Conservation (phyloP, 1,140 invertebrate genomes). For the Drosophila quadrilineata region DNA sequence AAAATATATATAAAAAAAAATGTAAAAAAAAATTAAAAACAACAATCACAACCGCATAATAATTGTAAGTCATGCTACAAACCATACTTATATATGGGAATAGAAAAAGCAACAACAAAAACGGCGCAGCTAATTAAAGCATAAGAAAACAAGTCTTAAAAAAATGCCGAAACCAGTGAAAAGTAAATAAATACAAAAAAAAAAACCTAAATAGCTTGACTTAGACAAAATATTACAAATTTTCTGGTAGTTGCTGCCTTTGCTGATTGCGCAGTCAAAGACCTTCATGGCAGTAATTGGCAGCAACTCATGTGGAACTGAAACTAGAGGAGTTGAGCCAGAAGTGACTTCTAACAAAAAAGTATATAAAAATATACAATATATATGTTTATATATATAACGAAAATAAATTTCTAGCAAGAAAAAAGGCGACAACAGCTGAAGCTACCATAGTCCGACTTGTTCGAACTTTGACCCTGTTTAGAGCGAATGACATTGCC, state of each 20-base stretch:
- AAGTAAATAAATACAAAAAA: slow-evolving; percentile 35
- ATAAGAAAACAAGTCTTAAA: slow-evolving; percentile 74
- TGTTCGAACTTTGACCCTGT: slow-evolving; percentile 41
- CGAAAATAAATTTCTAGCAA: slow-evolving; percentile 1
- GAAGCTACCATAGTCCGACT: slow-evolving; percentile 30
- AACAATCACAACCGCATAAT: slow-evolving; percentile 37
- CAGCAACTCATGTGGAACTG: slow-evolving; percentile 48
- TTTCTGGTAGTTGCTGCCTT: slow-evolving; percentile 49
- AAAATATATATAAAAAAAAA: slow-evolving; percentile 19
- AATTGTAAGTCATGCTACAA: slow-evolving; percentile 57
- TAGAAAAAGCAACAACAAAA: slow-evolving; percentile 27
- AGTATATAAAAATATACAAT: slow-evolving; percentile 39
- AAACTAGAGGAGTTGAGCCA: slow-evolving; percentile 23
- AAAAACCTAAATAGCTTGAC: slow-evolving; percentile 40
- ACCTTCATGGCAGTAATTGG: slow-evolving; percentile 78
- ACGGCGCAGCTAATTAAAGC: slow-evolving; percentile 73
- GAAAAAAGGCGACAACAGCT: slow-evolving; percentile 30
- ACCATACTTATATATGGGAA: slow-evolving; percentile 26
- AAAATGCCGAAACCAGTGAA: slow-evolving; percentile 43
- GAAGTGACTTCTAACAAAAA: slow-evolving; percentile 34
- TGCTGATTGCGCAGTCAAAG: slow-evolving; percentile 72
- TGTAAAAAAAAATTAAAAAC: slow-evolving; percentile 22
- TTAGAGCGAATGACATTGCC: slow-evolving; percentile 41
- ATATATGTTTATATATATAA: slow-evolving; percentile 58
- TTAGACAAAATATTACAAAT: slow-evolving; percentile 72